A percentile compares a stretch with the other conserved stretches of the same genome.
These are phyloP conservation scores for Falcaria lacertinaria DNA, from an alignment of 2,888 invertebrate species.

Conservation along the genomic window DNA sequence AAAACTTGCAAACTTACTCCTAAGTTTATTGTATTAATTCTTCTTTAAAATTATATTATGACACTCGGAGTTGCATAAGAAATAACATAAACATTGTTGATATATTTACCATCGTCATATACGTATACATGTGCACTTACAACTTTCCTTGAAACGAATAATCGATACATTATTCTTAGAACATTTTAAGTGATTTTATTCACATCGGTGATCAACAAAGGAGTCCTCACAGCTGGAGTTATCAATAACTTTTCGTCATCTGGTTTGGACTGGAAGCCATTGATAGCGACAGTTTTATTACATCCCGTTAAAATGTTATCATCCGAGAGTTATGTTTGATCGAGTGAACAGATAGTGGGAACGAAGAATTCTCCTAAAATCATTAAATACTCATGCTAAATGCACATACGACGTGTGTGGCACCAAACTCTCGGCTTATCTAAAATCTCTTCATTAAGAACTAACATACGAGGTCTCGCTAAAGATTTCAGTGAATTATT, in stretches of 20 bases:
- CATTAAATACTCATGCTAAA: slow-evolving; percentile 1
- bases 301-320: neutral
- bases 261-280: neutral
- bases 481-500: neutral
- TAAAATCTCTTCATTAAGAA: slow-evolving; percentile 50
- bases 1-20: too few relatives aligned
- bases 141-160: too few relatives aligned
- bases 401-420: slow-evolving; percentile 45
- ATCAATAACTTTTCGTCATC: neutral
- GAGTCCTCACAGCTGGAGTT: neutral
- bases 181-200: too few relatives aligned
- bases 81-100: too few relatives aligned
- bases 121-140: too few relatives aligned
- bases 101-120: too few relatives aligned
- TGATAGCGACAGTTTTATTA: neutral
- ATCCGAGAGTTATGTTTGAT: neutral
- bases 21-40: too few relatives aligned
- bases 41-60: too few relatives aligned
- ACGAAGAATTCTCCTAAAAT: neutral
- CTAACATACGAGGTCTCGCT: slow-evolving; percentile 37
- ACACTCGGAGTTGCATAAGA: too few relatives aligned
- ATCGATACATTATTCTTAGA: too few relatives aligned
- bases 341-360: neutral
- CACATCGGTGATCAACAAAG: too few relatives aligned
- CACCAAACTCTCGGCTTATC: slow-evolving; percentile 36